Evolutionary conservation across 2,888 invertebrate species (phyloP), one percentile per base, ranked within the genome.

Genomic region (Papilio demoleus): DNA sequence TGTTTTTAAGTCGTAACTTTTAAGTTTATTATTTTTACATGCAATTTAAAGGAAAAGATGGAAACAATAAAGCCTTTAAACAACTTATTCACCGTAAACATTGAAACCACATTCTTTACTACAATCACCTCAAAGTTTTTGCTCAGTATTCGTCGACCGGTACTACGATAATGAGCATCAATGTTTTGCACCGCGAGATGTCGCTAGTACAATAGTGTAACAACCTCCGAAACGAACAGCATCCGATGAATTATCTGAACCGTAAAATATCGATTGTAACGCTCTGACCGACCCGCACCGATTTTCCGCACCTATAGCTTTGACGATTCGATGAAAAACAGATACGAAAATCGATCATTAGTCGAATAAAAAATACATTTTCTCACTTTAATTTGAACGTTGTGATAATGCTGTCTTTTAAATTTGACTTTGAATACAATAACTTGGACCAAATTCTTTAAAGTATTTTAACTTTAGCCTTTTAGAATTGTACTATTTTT

Each of bases 401-500:
- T 56, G 64, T 70, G 72, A 70, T 65, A 58, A 65, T 60, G 56
- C 50, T 63, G 58, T 71, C 72, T 72, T 70, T 71, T n/a, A n/a
- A n/a, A n/a, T n/a, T n/a, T n/a, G n/a, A 73, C 71, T 76, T 75
- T 72, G 70, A 76, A 74, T 76, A 82, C n/a, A n/a, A n/a, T n/a
- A 81, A 87, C 88, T 88, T 85, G 88, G 84, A 86, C 85, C 84
- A 85, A 86, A 85, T 84, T 84, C 78, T 74, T 74, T 80, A 77
- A 82, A 83, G 85, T 81, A 85, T 80, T 38, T 38, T 38, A 11
- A 36, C 14, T 5, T 8, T 42, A 42, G 6, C 17, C 8, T 42
- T 2, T 38, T 4, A 1, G 12, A 38, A 38, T 4, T 38, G 14
- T 4, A 2, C 38, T 12, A 1, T 12, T 12, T 38, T 11, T 38